A percentile compares a stretch with the other conserved stretches of the same genome.
phyloP scores from a whole-genome alignment of 2,113 vertebrate genomes.

The Pelodiscus sinensis region DNA sequence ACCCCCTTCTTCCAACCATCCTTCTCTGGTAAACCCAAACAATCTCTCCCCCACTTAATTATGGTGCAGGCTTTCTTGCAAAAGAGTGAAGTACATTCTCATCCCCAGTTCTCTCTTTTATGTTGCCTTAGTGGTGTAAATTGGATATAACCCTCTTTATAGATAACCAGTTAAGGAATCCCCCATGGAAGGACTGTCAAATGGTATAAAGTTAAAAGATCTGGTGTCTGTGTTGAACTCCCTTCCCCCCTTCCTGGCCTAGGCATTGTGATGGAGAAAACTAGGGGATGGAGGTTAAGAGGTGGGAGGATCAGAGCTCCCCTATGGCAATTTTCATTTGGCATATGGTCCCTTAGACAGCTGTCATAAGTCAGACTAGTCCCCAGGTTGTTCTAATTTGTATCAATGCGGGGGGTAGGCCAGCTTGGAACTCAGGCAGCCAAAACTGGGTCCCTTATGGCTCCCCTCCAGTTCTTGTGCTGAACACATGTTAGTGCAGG shows the following conservation, averaged over 20 bases:
- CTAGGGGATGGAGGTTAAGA: background rate
- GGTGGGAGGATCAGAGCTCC: background rate
- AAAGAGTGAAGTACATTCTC: background rate
- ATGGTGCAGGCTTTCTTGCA: no score
- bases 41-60: no score
- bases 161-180: background rate
- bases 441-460: accelerated
- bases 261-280: accelerated
- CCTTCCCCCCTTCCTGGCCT: accelerated
- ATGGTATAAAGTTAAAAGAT: background rate
- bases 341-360: background rate
- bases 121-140: background rate
- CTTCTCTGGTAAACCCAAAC: no score
- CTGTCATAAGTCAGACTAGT: accelerated
- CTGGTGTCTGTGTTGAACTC: accelerated
- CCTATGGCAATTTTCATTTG: background rate
- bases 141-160: background rate
- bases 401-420: accelerated
- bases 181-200: background rate
- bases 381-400: background rate
- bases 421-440: background rate
- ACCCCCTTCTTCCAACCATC: no score
- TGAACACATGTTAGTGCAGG: background rate
- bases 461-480: background rate
- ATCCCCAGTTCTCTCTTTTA: background rate